Evolutionary conservation across 1,140 invertebrate species (phyloP).

Genomic region (Zaprionus kolodkinae): DNA sequence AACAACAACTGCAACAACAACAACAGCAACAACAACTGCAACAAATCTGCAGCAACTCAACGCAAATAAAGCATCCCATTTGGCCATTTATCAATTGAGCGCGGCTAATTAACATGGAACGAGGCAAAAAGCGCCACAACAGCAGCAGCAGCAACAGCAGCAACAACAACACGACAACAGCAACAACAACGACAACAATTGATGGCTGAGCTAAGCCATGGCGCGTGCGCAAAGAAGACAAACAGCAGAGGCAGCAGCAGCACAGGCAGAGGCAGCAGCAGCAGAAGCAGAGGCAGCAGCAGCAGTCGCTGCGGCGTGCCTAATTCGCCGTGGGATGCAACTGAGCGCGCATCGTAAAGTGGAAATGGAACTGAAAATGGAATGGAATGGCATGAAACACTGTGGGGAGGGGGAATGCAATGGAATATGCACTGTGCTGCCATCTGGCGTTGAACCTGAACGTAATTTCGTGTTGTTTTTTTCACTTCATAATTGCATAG

Average conservation of each 20-base stretch:
- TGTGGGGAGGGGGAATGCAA: neutral
- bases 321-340: slow-evolving; percentile 19
- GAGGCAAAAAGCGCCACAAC: slow-evolving; percentile 11
- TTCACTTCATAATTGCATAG: slow-evolving; percentile 20
- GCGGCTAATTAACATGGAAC: slow-evolving; percentile 51
- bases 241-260: slow-evolving; percentile 8
- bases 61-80: slow-evolving; percentile 16
- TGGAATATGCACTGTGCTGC: neutral
- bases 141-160: slow-evolving; percentile 19
- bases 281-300: neutral
- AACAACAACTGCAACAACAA: slow-evolving; percentile 3
- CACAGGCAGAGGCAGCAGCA: neutral
- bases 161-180: slow-evolving; percentile 19
- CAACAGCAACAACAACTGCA: neutral
- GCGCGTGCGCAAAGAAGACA: slow-evolving; percentile 33
- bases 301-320: neutral
- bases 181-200: slow-evolving; percentile 21
- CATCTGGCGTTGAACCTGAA: slow-evolving; percentile 14
- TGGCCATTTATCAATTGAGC: slow-evolving; percentile 48
- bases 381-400: slow-evolving; percentile 6
- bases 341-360: slow-evolving; percentile 17
- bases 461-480: slow-evolving; percentile 3
- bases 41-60: neutral
- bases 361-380: neutral
- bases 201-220: slow-evolving; percentile 1